Conservation (phyloP, 1,140 invertebrate species). For the Drosophila guanche region DNA sequence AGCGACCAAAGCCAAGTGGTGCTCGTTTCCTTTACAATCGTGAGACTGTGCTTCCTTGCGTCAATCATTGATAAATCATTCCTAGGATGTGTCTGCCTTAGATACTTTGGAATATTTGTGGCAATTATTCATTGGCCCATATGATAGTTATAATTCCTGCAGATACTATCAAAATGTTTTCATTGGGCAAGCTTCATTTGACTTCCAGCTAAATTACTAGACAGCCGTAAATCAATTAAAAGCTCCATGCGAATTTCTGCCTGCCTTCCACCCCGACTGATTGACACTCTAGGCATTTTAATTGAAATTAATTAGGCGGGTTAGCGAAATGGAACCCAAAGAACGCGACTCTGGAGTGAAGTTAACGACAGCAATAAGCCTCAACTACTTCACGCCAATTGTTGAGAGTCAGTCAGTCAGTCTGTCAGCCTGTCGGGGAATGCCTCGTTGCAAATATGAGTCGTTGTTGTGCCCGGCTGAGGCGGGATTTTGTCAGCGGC, state of each 20-base stretch:
- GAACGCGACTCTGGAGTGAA: conserved; percentile 5
- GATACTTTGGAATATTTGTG: too few species aligned
- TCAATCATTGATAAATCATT: background rate
- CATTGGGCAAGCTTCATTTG: conserved; percentile 16
- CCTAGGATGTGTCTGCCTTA: too few species aligned
- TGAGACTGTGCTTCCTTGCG: conserved; percentile 4
- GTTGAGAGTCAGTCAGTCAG: conserved; percentile 60
- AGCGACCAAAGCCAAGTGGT: conserved; percentile 42
- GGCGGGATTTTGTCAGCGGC: conserved; percentile 55
- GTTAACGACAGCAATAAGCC: conserved; percentile 52
- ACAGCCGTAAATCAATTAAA: conserved; percentile 76
- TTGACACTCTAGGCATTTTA: conserved; percentile 76
- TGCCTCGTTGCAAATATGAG: conserved; percentile 48
- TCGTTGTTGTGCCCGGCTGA: conserved; percentile 12
- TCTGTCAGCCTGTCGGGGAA: conserved; percentile 38
- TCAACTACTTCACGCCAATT: conserved; percentile 76
- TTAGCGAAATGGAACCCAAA: conserved; percentile 52
- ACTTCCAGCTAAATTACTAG: conserved; percentile 50
- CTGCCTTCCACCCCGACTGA: background rate
- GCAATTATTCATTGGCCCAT: background rate
- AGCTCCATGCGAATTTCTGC: conserved; percentile 54
- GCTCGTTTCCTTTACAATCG: conserved; percentile 26
- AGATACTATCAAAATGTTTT: conserved; percentile 37
- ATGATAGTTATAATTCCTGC: conserved; percentile 10
- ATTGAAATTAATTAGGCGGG: conserved; percentile 80